Evolutionary conservation across 2,797 vertebrate species (phyloP), one percentile per base, ranked within the genome.

Genomic region (Knipowitschia caucasica): DNA sequence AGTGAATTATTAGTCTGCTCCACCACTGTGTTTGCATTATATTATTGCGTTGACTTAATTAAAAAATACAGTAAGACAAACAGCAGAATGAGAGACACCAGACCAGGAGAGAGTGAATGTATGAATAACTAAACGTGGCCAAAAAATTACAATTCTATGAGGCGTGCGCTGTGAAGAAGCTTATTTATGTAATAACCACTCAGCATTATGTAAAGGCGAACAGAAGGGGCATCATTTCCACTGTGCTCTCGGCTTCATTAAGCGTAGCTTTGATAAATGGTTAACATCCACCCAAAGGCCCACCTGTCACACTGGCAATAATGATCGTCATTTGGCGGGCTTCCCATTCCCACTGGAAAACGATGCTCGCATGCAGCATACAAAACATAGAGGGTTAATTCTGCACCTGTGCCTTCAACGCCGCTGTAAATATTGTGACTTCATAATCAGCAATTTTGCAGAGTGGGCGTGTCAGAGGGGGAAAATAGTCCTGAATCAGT

Each of bases 231-330:
- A 84, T 82, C 60, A 84, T 84, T 86, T 86, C 87, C 83, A 89
- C 76, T 62, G 69, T 36, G 80, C 73, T 77, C 65, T 77, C 56
- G 61, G 42, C 42, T 69, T 83, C 78, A 83, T 88, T 90, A 91
- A 92, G 77, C 73, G 82, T 75, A 79, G 52, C 79, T 71, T 61
- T 88, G 85, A 91, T 91, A 89, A 89, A 85, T 88, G 84, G 74
- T 84, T 65, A 65, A 79, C 86, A 82, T 67, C 68, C 62, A 61
- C 64, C 71, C 67, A 61, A 56, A 86, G 64, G 66, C 79, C 72
- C 80, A 92, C 77, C 73, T 88, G 83, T 53, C 89, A 86, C 80
- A 80, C 82, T 76, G 38, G 49, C 69, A 85, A 75, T 84, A 79
- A 89, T 86, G 53, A 81, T 30, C 53, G 69, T 81, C 64, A 71